Conservation (phyloP, 2,797 vertebrate species). For the Hippopotamyrus pictus region DNA sequence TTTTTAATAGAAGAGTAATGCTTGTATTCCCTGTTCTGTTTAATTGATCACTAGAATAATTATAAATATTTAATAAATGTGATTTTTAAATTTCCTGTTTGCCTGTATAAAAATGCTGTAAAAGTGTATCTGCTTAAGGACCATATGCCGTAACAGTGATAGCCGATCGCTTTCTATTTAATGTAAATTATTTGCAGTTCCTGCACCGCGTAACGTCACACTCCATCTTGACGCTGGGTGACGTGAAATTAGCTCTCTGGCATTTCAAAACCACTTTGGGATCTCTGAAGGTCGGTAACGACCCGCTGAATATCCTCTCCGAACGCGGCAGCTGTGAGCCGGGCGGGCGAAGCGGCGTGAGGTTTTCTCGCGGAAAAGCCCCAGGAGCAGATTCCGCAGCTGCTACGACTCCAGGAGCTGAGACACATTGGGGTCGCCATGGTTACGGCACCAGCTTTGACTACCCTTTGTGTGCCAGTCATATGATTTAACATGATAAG, state of each 20-base stretch:
- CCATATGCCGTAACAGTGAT: not conserved
- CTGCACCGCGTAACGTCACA: not conserved
- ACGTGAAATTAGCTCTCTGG: not conserved
- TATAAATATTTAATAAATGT: not conserved
- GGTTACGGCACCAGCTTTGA: not conserved
- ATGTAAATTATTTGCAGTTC: not conserved
- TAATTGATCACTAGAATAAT: not conserved
- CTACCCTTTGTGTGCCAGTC: not conserved
- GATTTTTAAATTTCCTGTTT: not conserved
- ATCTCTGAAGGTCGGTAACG: not conserved
- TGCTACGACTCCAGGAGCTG: not conserved
- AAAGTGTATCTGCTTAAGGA: not conserved
- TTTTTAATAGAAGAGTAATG: not conserved
- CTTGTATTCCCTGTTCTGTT: not conserved
- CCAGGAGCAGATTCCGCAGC: not conserved
- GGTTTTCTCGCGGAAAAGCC: not conserved
- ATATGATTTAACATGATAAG: not conserved
- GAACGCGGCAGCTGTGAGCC: not conserved
- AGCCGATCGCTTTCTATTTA: not conserved
- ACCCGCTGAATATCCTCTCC: not conserved
- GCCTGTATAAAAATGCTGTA: not conserved
- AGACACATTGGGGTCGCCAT: slow-evolving; percentile 2
- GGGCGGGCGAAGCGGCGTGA: not conserved
- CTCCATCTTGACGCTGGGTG: not conserved
- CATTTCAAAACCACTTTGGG: not conserved